Evolutionary conservation across 1,140 invertebrate species (phyloP).

Genomic region (Cyphomyrmex costatus): DNA sequence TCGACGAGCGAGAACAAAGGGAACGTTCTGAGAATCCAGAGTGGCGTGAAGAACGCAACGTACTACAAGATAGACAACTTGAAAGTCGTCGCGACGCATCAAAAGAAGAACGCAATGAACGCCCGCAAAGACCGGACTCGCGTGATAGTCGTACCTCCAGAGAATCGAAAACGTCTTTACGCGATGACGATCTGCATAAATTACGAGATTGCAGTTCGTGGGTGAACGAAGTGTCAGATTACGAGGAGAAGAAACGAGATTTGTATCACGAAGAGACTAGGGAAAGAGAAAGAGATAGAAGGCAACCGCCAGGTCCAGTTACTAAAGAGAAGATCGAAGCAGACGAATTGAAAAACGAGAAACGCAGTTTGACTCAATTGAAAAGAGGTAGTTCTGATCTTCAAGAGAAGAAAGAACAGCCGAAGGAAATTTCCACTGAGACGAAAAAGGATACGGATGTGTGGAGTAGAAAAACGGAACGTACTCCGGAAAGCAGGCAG

Average conservation of each 20-base stretch:
- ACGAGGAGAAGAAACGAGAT: conserved; percentile 85
- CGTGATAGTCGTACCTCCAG: conserved; percentile 87
- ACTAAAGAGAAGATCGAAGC: conserved; percentile 89
- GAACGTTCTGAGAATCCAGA: conserved; percentile 77
- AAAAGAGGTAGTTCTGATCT: conserved; percentile 83
- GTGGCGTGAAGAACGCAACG: conserved; percentile 81
- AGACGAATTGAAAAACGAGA: conserved; percentile 88
- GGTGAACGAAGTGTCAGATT: conserved; percentile 86
- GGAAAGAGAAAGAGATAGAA: conserved; percentile 78
- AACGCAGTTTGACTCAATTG: conserved; percentile 87
- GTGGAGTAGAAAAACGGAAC: conserved; percentile 81
- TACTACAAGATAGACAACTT: conserved; percentile 65
- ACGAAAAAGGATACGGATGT: conserved; percentile 83
- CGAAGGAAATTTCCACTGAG: conserved; percentile 77
- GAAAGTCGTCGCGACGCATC: conserved; percentile 74
- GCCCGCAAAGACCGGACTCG: conserved; percentile 89
- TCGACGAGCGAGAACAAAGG: conserved; percentile 83
- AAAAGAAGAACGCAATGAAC: conserved; percentile 81
- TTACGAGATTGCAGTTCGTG: conserved; percentile 83
- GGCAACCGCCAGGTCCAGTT: conserved; percentile 88
- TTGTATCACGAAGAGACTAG: conserved; percentile 81
- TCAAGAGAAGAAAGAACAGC: conserved; percentile 82
- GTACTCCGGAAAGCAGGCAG: conserved; percentile 55
- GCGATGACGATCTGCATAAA: conserved; percentile 84
- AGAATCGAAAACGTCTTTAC: conserved; percentile 87